A percentile compares a stretch with the other conserved stretches of the same genome.
Evolutionary conservation across 2,888 invertebrate genomes (phyloP).

Genomic region (Polyommatus icarus): DNA sequence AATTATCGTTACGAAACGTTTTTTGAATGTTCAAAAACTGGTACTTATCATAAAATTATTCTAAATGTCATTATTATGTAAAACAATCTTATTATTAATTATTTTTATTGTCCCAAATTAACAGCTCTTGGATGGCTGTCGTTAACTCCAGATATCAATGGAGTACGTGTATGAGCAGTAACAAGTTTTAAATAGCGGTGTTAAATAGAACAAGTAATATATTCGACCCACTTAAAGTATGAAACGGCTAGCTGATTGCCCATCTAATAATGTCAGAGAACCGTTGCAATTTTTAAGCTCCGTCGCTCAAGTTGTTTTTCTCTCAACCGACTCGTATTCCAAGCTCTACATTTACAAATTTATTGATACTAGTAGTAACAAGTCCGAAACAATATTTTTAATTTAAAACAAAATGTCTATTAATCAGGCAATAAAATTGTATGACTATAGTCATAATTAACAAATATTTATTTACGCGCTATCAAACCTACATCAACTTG

Average conservation of each 20-base stretch:
- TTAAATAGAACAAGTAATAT: conserved; percentile 59
- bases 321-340: neutral
- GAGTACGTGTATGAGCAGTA: neutral
- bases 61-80: neutral
- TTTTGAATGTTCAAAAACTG: conserved; percentile 13
- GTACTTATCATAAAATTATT: conserved; percentile 29
- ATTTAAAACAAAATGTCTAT: neutral
- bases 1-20: conserved; percentile 26
- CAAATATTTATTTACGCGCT: neutral
- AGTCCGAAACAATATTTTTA: neutral
- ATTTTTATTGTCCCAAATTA: neutral
- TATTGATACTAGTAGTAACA: neutral
- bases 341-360: neutral
- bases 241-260: conserved; percentile 66
- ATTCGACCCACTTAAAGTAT: conserved; percentile 62
- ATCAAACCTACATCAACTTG: neutral
- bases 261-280: conserved; percentile 67
- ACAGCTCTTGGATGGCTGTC: neutral
- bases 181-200: conserved; percentile 35
- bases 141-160: neutral
- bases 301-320: conserved; percentile 27
- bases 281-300: conserved; percentile 56
- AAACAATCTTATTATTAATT: neutral
- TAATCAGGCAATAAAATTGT: neutral
- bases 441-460: neutral